A percentile compares a stretch with the other conserved stretches of the same genome.
These are phyloP conservation scores for Trematomus loennbergii DNA, from an alignment of 2,113 vertebrate species.

Conservation along the genomic window DNA sequence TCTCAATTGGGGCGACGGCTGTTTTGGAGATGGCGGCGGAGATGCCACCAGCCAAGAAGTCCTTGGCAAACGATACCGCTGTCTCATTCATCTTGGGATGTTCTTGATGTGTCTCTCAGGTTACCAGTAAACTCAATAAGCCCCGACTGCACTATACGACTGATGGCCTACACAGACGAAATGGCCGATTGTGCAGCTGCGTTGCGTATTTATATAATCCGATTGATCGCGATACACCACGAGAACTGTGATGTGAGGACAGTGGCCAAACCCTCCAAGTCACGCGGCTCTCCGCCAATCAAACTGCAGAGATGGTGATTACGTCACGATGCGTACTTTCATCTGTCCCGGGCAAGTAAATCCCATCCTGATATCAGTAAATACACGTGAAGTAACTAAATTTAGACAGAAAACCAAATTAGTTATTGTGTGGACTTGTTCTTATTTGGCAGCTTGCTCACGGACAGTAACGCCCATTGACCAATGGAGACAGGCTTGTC, in stretches of 20 bases:
- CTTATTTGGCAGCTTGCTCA: background rate
- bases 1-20: conserved; percentile 90
- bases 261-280: background rate
- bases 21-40: conserved; percentile 92
- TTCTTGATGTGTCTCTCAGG: conserved; percentile 65
- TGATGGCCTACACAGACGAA: conserved; percentile 77
- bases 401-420: background rate
- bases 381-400: conserved; percentile 36
- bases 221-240: conserved; percentile 66
- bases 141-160: conserved; percentile 62
- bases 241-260: conserved; percentile 17
- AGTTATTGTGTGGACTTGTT: background rate
- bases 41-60: conserved; percentile 90
- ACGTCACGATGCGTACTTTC: conserved; percentile 24
- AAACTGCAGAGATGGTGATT: accelerated
- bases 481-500: background rate
- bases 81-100: conserved; percentile 76
- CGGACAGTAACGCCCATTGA: background rate
- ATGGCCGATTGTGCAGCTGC: conserved; percentile 75
- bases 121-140: conserved; percentile 46
- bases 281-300: conserved; percentile 30
- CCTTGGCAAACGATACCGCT: conserved; percentile 85
- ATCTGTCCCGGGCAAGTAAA: background rate
- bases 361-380: conserved; percentile 4
- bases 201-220: conserved; percentile 61